A percentile compares a stretch with the other conserved stretches of the same genome.
Evolutionary conservation across 2,113 vertebrate species (phyloP).

Genomic region (Mesocricetus auratus): DNA sequence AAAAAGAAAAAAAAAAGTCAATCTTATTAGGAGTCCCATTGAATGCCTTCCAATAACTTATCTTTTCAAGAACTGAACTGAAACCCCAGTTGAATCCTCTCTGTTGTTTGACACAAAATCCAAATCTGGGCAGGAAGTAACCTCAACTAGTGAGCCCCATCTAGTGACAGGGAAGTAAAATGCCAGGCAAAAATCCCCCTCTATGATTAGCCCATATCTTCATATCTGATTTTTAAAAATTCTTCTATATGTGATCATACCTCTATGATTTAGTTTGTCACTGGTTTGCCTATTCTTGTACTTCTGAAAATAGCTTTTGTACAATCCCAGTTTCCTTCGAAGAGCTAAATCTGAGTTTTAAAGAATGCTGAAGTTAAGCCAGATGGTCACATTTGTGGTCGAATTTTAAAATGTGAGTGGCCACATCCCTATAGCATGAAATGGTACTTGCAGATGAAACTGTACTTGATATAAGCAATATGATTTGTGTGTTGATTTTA

Average conservation of each 20-base stretch:
- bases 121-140: slow-evolving; percentile 68
- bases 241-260: background rate
- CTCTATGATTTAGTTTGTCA: background rate
- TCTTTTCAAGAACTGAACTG: slow-evolving; percentile 69
- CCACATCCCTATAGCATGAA: background rate
- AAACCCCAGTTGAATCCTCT: slow-evolving; percentile 35
- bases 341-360: slow-evolving; percentile 35
- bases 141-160: slow-evolving; percentile 79
- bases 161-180: slow-evolving; percentile 86
- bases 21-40: slow-evolving; percentile 74
- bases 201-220: fast-evolving
- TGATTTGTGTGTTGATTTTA: slow-evolving; percentile 7
- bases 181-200: background rate
- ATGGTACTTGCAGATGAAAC: background rate
- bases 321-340: background rate
- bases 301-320: slow-evolving; percentile 7
- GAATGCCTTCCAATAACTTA: slow-evolving; percentile 77
- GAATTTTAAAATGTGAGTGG: slow-evolving; percentile 36
- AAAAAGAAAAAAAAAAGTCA: slow-evolving; percentile 75
- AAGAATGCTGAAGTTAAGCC: slow-evolving; percentile 40
- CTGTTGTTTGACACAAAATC: background rate
- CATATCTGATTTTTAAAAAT: slow-evolving; percentile 12
- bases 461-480: background rate
- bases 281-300: background rate
- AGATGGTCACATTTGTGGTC: background rate